These are phyloP conservation scores for Sturnus vulgaris DNA, from an alignment of 2,113 vertebrate genomes.

Conservation along the genomic window DNA sequence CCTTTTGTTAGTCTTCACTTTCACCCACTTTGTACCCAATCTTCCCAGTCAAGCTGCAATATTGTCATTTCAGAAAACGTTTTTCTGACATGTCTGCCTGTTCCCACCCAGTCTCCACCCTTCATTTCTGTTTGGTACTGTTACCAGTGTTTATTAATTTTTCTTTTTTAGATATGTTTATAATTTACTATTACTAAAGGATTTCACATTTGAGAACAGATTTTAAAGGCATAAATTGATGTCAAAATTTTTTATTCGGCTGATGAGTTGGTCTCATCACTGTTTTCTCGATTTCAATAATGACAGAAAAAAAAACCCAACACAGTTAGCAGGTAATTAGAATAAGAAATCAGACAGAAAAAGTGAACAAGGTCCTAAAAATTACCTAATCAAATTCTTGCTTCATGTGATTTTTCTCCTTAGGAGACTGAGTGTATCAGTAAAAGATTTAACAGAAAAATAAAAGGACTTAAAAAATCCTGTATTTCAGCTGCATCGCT, in stretches of 20 bases:
- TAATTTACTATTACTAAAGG: background rate
- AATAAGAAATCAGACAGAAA: background rate
- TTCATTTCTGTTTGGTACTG: background rate
- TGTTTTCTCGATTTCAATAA: background rate
- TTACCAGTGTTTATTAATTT: background rate
- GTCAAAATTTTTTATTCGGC: background rate
- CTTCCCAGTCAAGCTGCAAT: background rate
- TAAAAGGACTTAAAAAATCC: background rate
- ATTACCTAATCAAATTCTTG: background rate
- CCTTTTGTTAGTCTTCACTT: background rate
- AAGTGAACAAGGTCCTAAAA: background rate
- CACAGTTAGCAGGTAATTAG: background rate
- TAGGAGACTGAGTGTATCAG: background rate
- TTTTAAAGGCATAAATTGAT: background rate
- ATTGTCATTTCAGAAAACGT: background rate
- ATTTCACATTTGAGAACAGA: background rate
- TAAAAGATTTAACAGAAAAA: background rate
- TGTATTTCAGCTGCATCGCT: background rate
- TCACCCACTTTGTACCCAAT: background rate
- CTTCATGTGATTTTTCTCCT: background rate
- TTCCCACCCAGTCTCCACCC: background rate
- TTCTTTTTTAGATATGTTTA: background rate
- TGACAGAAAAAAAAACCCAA: accelerated
- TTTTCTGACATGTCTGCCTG: background rate
- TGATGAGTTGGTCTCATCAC: background rate